Conservation (phyloP, 2,113 vertebrate genomes). For the Takifugu bimaculatus region DNA sequence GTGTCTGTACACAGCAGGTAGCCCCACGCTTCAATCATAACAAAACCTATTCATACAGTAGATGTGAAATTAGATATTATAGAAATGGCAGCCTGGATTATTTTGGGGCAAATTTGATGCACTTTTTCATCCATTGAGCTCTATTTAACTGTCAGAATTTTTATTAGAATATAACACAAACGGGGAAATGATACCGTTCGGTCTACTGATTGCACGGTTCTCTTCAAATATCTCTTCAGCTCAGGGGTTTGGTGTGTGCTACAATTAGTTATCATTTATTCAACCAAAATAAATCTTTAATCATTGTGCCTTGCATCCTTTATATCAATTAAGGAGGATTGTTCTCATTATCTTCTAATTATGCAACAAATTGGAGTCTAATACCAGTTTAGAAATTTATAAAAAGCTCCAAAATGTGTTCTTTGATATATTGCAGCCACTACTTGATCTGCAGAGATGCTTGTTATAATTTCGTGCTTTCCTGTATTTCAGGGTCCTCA, state of each 20-base stretch:
- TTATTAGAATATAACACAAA: background rate
- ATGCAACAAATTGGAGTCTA: too few species aligned
- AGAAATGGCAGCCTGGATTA: background rate
- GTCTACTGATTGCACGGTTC: background rate
- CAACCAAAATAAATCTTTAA: background rate
- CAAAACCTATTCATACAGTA: too few species aligned
- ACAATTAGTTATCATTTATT: background rate
- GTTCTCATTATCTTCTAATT: too few species aligned
- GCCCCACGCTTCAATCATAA: too few species aligned
- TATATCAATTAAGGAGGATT: too few species aligned
- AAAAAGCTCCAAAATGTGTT: too few species aligned
- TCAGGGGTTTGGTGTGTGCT: background rate
- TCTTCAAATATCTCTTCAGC: background rate
- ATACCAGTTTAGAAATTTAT: too few species aligned
- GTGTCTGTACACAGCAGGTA: too few species aligned
- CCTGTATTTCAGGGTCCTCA: slow-evolving; percentile 83
- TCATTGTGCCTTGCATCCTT: too few species aligned
- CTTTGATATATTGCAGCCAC: too few species aligned
- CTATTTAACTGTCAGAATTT: background rate
- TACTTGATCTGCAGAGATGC: background rate
- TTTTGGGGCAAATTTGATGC: background rate
- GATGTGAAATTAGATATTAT: too few species aligned
- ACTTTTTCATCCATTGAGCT: background rate
- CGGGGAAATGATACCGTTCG: background rate
- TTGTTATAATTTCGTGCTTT: background rate